These are phyloP conservation scores for Vultur gryphus DNA, from an alignment of 2,797 vertebrate species.

Conservation along the genomic window DNA sequence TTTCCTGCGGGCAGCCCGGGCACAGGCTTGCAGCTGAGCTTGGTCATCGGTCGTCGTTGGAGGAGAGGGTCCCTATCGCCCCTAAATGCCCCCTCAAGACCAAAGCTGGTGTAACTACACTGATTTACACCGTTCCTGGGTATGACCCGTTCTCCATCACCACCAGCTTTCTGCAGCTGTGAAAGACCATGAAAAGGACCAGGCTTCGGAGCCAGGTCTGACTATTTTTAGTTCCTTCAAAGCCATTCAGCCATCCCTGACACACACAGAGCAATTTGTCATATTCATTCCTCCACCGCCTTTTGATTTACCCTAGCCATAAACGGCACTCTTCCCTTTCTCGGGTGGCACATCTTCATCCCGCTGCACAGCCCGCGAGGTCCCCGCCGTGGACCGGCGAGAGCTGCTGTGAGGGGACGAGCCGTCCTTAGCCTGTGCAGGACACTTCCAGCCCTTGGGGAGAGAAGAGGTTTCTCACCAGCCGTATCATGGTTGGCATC, in stretches of 20 bases:
- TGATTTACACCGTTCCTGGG: neutral
- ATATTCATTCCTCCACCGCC: neutral
- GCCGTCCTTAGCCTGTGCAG: accelerated
- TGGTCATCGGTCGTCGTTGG: accelerated
- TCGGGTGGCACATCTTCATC: neutral
- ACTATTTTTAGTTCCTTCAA: neutral
- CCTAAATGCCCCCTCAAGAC: neutral
- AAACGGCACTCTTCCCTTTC: neutral
- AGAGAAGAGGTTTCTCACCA: neutral
- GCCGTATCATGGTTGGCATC: accelerated
- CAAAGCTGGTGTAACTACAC: neutral
- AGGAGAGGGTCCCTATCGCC: neutral
- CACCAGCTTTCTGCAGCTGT: neutral
- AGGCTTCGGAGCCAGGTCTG: neutral
- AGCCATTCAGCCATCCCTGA: neutral
- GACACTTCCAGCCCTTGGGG: neutral
- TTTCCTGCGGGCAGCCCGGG: accelerated
- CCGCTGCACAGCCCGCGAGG: accelerated
- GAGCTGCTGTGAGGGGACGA: neutral
- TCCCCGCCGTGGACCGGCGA: accelerated
- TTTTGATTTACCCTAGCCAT: neutral
- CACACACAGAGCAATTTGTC: neutral
- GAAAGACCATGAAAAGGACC: neutral
- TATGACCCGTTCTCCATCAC: accelerated
- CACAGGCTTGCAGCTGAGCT: neutral